Base-by-base conservation (phyloP, 1,140 invertebrate species). In the Scaptodrosophila lebanonensis region DNA sequence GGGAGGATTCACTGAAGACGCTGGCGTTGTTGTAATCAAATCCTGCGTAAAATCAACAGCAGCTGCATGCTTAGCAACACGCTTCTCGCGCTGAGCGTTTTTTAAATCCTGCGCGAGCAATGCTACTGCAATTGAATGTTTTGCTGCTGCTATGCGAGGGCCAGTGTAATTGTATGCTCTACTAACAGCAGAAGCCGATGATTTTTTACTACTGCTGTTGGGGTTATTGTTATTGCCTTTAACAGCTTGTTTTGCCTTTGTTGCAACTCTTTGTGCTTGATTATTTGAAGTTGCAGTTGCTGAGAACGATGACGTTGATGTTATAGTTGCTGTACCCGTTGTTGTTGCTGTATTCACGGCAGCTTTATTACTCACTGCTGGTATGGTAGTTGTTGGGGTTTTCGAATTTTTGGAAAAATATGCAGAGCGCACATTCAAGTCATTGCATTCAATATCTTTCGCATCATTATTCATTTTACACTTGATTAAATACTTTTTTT, bases 391-490 rank as follows among this genome's bases (percentile, higher is more conserved):
- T 69, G 42, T 58, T 58, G 45, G 32, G 16, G 64, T 43, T 43
- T 32, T 67, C 20, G 59, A 30, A 57, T 57, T 64, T 79, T 73
- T 72, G 27, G 57, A 68, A 16, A 77, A 57, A 65, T 53, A 75
- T 51, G 70, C 65, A 56, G 70, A 58, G 36, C 64, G 52, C 54
- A 71, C 64, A 61, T 52, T 85, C 56, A 85, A 73, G 64, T 83
- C 77, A 79, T 85, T 73, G 73, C 73, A 54, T 53, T 79, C 52
- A 79, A 68, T 68, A 54, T 58, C 76, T 76, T 83, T 83, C 58
- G 68, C 83, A 85, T 85, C 83, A 85, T 85, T 85, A 85, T 79
- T 85, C 83, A 85, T 85, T 83, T 85, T 85, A 67, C 65, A 68
- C 79, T 73, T 59, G 60, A 53, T 59, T 63, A 30, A 16, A 42